A percentile compares a stretch with the other conserved stretches of the same genome.
phyloP scores from a whole-genome alignment of 2,888 invertebrate species.

The Neoscelio sp. region DNA sequence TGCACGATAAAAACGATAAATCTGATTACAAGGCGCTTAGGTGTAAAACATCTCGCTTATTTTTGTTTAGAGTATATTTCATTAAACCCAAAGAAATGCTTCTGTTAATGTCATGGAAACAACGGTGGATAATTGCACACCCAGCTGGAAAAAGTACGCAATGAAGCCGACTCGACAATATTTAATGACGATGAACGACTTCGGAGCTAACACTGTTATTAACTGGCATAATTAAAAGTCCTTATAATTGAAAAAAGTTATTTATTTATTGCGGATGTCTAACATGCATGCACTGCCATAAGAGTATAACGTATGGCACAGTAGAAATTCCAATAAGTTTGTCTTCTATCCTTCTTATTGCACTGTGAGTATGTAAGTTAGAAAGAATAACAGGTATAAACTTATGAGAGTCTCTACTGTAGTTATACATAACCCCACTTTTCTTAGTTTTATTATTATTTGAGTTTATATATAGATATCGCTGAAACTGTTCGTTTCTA shows the following conservation, averaged over 20 bases:
- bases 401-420: too few species aligned
- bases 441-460: too few species aligned
- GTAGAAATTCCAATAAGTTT: too few species aligned
- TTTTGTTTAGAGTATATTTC: constrained; percentile 38
- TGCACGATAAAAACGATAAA: constrained; percentile 43
- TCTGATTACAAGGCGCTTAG: constrained; percentile 47
- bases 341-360: too few species aligned
- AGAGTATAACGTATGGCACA: too few species aligned
- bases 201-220: constrained; percentile 27
- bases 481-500: too few species aligned
- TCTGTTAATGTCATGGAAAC: constrained; percentile 49
- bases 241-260: too few species aligned
- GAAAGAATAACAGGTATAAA: too few species aligned
- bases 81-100: constrained; percentile 43
- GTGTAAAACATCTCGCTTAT: constrained; percentile 43
- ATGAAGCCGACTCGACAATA: constrained; percentile 32
- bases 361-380: too few species aligned
- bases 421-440: too few species aligned
- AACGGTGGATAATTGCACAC: constrained; percentile 38
- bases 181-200: constrained; percentile 46
- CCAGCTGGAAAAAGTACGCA: constrained; percentile 17
- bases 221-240: constrained; percentile 49
- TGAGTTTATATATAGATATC: too few species aligned
- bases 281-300: too few species aligned
- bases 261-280: constrained; percentile 30